A percentile compares a stretch with the other conserved stretches of the same genome.
Evolutionary conservation across 1,140 invertebrate species (phyloP).

Genomic region (Cotesia typhae): DNA sequence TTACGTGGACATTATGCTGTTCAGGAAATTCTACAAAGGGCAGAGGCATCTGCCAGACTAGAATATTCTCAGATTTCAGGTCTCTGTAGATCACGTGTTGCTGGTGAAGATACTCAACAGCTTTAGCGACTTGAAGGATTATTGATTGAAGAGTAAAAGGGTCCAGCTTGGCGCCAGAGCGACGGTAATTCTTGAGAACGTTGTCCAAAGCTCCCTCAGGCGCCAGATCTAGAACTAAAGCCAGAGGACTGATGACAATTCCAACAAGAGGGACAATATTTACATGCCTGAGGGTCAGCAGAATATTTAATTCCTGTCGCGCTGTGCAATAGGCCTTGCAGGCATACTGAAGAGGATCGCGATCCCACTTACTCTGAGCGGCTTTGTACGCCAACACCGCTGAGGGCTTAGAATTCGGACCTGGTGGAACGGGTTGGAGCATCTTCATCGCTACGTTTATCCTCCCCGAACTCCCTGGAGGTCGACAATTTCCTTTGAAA

Average conservation of each 20-base stretch:
- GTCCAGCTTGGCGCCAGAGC: constrained; percentile 83
- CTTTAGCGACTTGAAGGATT: constrained; percentile 90
- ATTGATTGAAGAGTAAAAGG: constrained; percentile 84
- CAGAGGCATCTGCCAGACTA: constrained; percentile 93
- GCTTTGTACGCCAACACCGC: constrained; percentile 85
- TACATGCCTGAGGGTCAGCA: constrained; percentile 84
- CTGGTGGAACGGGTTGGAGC: constrained; percentile 91
- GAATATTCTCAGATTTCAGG: constrained; percentile 97
- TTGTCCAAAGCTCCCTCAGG: constrained; percentile 89
- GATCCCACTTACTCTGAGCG: constrained; percentile 87
- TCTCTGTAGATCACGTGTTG: constrained; percentile 95
- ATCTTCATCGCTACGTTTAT: constrained; percentile 93
- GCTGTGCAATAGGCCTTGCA: constrained; percentile 96
- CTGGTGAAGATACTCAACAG: constrained; percentile 95
- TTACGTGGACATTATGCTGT: constrained; percentile 80
- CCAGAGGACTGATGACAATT: constrained; percentile 87
- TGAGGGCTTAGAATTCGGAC: constrained; percentile 76
- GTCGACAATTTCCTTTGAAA: constrained; percentile 81
- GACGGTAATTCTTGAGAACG: constrained; percentile 81
- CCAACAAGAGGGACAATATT: constrained; percentile 94
- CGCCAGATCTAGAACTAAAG: constrained; percentile 89
- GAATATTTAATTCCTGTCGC: constrained; percentile 91
- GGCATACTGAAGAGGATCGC: constrained; percentile 88
- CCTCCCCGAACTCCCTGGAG: constrained; percentile 68
- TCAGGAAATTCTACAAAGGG: constrained; percentile 74